Conservation (phyloP, 2,888 invertebrate species). For the Conistra vaccinii region DNA sequence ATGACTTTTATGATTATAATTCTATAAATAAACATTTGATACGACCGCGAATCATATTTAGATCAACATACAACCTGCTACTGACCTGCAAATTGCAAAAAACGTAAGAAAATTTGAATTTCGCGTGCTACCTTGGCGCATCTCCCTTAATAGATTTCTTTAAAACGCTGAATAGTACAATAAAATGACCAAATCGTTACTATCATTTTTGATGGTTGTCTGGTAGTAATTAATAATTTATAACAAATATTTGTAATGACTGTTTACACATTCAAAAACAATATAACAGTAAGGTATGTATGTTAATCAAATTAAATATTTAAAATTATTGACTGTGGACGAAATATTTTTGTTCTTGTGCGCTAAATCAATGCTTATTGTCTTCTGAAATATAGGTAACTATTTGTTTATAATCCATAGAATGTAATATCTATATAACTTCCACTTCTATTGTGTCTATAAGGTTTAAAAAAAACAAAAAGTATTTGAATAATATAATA, state of each 20-base stretch:
- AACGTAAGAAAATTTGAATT: too few relatives aligned
- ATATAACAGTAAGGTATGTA: conserved; percentile 58
- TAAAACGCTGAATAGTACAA: conserved; percentile 83
- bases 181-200: conserved; percentile 82
- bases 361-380: conserved; percentile 64
- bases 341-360: conserved; percentile 49
- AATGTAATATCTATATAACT: conserved; percentile 64
- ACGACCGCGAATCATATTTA: too few relatives aligned
- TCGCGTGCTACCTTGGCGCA: too few relatives aligned
- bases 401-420: conserved; percentile 55
- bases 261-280: conserved; percentile 70
- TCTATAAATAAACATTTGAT: too few relatives aligned
- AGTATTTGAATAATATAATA: conserved; percentile 73
- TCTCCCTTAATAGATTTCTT: conserved; percentile 40
- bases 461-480: conserved; percentile 69
- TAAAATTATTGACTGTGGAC: conserved; percentile 52
- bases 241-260: conserved; percentile 71
- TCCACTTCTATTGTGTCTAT: conserved; percentile 74
- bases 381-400: conserved; percentile 62
- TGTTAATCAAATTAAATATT: conserved; percentile 61
- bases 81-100: too few relatives aligned
- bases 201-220: conserved; percentile 65
- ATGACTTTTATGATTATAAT: too few relatives aligned
- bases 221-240: conserved; percentile 66
- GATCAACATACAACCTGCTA: too few relatives aligned